Base-by-base conservation (phyloP, 2,888 invertebrate species). In the Eurois occulta region DNA sequence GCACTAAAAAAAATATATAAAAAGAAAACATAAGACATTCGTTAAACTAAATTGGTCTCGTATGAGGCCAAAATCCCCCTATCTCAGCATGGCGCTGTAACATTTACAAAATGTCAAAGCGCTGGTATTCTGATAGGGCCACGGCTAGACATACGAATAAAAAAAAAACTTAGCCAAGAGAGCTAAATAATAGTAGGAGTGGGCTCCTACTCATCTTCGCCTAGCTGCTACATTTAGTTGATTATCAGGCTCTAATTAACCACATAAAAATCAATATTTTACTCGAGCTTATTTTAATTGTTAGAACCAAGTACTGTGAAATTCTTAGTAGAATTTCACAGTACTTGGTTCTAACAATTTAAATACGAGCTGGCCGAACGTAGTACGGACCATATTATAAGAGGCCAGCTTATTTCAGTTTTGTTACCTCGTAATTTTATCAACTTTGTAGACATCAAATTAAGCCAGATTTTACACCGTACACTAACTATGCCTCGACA, bases 361-460 rank as follows among this genome's bases (percentile, higher is more conserved):
- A 1, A 13, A 16, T 28, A 13, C 13, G 16, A 13, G 16, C 24
- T 52, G 24, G 11, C 10, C 58, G 0, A 16, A 2, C 16, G 7
- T 58, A 28, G 18, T 58, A 58, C 16, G 24, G 28, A 38, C 38
- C 8, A 24, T 24, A 38, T n/a, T n/a, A 16, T 16, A 38, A 38
- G 1, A 64, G n/a, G 3, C 16, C n/a, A 38, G n/a, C 6, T 38
- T 41, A 8, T n/a, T n/a, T 5, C 1, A 38, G 38, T 38, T 41
- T 41, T n/a, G 38, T 64, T 64, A 64, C 24, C 38, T 46, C 28
- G 7, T 38, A 60, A 82, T 72, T 65, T 35, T n/a, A 55, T 66
- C 32, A 68, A 58, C 38, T 64, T 43, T 68, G 21, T 28, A n/a
- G 5, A 35, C 48, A 43, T 66, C 41, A 78, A 58, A 84, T 83